Base-by-base conservation (phyloP, 2,888 invertebrate genomes). In the Plebejus anna region DNA sequence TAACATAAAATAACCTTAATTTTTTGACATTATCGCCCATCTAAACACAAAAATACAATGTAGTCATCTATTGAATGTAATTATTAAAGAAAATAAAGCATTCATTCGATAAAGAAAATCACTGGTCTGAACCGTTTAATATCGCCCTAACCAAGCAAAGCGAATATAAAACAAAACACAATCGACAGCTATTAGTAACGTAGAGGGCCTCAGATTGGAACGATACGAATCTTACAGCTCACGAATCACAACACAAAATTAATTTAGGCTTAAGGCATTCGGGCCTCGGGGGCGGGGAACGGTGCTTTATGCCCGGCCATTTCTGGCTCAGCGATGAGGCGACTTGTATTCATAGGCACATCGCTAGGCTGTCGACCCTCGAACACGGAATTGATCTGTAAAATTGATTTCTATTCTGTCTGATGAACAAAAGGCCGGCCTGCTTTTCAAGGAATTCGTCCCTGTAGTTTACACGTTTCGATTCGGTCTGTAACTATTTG, bases 241-340 rank as follows among this genome's bases (percentile, higher is more conserved):
- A 87, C 82, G 88, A 91, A 86, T 88, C 90, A 88, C 85, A 86
- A 86, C 83, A 86, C 88, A 88, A 90, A 90, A 92, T 92, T 92
- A 90, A 91, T 91, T 91, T 89, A 88, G 88, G 84, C 87, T 83
- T 84, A 84, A 87, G 85, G 83, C 84, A 82, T 81, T 81, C 79
- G 82, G 80, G 79, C 82, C 81, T 81, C 79, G 82, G 80, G 79
- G 82, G 81, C 81, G 79, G 80, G 75, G 79, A 77, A 78, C 78
- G 80, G 79, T 81, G 82, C 76, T 79, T 77, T 81, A 79, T 80
- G 83, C 80, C 79, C 78, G 81, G 83, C 81, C 84, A 83, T 83
- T 82, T 82, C 84, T 80, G 82, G 81, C 82, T 82, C 82, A 76
- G 78, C 78, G 83, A 86, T 86, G 83, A 81, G 84, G 83, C 81